Conservation (phyloP, 2,113 vertebrate genomes). For the Ctenodactylus gundi region DNA sequence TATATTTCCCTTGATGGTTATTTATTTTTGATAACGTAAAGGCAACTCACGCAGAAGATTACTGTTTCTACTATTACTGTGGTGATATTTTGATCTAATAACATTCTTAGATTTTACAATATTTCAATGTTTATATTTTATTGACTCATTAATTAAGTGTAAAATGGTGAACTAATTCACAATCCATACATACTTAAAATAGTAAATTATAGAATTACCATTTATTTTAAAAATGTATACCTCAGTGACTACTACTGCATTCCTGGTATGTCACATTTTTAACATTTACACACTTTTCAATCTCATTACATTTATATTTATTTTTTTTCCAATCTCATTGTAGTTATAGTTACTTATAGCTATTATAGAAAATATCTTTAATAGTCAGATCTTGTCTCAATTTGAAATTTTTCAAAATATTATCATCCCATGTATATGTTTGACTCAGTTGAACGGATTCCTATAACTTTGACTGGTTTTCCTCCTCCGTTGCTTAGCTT, state of each 20-base stretch:
- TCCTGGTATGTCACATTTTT: constrained; percentile 37
- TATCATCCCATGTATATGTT: not conserved
- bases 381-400: constrained; percentile 36
- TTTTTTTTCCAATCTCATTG: constrained; percentile 41
- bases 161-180: not conserved
- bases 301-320: too few species aligned
- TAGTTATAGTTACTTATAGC: constrained; percentile 14
- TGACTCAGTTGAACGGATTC: too few species aligned
- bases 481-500: not conserved
- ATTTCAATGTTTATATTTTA: constrained; percentile 22
- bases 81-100: not conserved
- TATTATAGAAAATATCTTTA: not conserved
- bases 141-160: constrained; percentile 24
- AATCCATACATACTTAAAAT: not conserved
- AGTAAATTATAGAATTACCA: not conserved
- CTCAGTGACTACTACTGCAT: constrained; percentile 47
- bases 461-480: not conserved
- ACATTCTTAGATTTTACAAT: not conserved
- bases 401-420: constrained; percentile 13
- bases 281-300: not conserved
- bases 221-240: not conserved
- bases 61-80: not conserved
- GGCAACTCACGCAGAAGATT: not conserved
- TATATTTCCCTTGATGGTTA: not conserved
- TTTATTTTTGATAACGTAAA: not conserved